Percentiles rank a stretch among this genome's conserved stretches.
phyloP scores from a whole-genome alignment of 1,140 invertebrate genomes.

The Sminthurides bifidus region DNA sequence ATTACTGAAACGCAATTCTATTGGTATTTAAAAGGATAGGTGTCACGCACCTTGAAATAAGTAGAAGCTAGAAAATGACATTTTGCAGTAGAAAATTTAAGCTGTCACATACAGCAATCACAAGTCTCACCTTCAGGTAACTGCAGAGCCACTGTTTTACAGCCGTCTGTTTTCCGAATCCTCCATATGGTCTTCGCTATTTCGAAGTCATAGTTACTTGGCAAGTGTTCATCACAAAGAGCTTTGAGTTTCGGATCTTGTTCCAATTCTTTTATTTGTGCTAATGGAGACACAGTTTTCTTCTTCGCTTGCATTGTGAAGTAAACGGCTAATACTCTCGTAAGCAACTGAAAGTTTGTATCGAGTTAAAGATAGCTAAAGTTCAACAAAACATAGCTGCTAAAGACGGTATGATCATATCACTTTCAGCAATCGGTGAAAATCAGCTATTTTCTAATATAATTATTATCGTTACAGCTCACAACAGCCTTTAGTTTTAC shows the following conservation, averaged over 20 bases:
- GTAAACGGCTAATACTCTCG: background rate
- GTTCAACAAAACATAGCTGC: too few species aligned
- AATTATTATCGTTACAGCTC: too few species aligned
- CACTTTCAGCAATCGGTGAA: too few species aligned
- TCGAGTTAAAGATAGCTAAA: too few species aligned
- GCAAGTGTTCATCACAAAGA: constrained; percentile 57
- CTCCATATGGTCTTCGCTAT: constrained; percentile 96
- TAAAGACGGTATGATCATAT: too few species aligned
- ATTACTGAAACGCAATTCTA: background rate
- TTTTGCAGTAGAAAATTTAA: background rate
- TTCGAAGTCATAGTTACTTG: constrained; percentile 97
- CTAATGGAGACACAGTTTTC: constrained; percentile 7
- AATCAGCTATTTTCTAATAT: background rate
- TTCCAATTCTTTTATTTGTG: constrained; percentile 52
- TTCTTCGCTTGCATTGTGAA: background rate
- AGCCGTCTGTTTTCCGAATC: constrained; percentile 60
- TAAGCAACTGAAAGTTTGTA: background rate
- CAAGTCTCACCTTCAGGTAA: constrained; percentile 74
- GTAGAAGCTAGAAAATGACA: too few species aligned
- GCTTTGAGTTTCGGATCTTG: constrained; percentile 62
- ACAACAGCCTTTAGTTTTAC: too few species aligned
- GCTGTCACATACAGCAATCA: too few species aligned
- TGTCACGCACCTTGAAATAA: too few species aligned
- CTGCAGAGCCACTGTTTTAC: constrained; percentile 82
- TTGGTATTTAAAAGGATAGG: too few species aligned